These are phyloP conservation scores for Platysternon megacephalum DNA, from an alignment of 2,113 vertebrate species.

Conservation along the genomic window DNA sequence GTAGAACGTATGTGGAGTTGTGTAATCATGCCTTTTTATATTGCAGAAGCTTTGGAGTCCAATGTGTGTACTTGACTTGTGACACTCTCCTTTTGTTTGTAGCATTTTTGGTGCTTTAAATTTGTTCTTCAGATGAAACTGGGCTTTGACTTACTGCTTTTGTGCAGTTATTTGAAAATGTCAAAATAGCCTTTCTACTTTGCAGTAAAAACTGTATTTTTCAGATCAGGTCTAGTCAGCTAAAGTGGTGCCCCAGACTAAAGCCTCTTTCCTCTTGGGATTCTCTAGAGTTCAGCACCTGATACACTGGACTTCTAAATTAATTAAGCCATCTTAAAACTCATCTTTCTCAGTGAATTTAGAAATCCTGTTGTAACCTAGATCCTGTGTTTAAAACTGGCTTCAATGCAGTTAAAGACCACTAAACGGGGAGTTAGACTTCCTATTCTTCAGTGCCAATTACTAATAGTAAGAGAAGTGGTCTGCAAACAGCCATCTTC, in stretches of 20 bases:
- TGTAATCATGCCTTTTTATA: too few relatives aligned
- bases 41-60: background rate
- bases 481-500: background rate
- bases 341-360: too few relatives aligned
- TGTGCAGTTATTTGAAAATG: background rate
- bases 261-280: background rate
- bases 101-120: background rate
- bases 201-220: too few relatives aligned
- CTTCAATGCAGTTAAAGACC: background rate
- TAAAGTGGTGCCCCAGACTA: too few relatives aligned
- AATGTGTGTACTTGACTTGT: background rate
- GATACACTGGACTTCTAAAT: background rate
- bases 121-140: slow-evolving; percentile 4
- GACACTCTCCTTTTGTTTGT: background rate
- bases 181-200: background rate
- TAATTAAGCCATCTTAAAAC: background rate
- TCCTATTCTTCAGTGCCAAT: too few relatives aligned
- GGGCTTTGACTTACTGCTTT: background rate
- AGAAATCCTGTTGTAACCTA: too few relatives aligned
- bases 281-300: background rate
- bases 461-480: too few relatives aligned
- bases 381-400: background rate
- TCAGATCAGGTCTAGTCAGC: too few relatives aligned
- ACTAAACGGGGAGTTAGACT: too few relatives aligned
- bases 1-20: too few relatives aligned